Percentiles rank a stretch among this genome's conserved stretches.
phyloP scores from a whole-genome alignment of 1,140 invertebrate genomes.

The Zeugodacus cucurbitae region DNA sequence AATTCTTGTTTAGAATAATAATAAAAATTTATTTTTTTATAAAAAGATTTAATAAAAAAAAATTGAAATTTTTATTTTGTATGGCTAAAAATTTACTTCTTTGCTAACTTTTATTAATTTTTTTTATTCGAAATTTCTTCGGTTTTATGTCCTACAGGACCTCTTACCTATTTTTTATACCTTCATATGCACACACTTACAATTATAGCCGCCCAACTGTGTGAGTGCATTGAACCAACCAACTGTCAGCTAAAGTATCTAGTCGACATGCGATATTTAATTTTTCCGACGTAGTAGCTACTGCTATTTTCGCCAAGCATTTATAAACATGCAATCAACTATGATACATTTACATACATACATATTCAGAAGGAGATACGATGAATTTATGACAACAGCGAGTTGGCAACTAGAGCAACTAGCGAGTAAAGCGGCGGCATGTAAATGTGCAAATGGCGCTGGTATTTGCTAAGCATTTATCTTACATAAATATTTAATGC shows the following conservation, averaged over 20 bases:
- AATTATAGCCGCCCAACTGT: background rate
- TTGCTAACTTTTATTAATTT: no score
- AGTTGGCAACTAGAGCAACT: constrained; percentile 1
- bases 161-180: background rate
- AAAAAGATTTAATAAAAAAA: no score
- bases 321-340: constrained; percentile 10
- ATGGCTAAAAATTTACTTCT: no score
- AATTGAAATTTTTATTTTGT: no score
- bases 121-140: no score
- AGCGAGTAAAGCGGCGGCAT: background rate
- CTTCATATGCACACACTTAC: background rate
- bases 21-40: no score
- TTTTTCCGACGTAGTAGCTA: background rate
- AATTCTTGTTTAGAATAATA: no score
- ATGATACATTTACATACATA: background rate
- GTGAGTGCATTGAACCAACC: constrained; percentile 35
- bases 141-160: no score
- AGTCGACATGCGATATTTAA: constrained; percentile 34
- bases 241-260: background rate
- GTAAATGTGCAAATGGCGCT: background rate
- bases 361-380: background rate
- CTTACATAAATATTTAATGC: constrained; percentile 25
- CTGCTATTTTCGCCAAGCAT: background rate
- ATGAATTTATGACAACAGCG: background rate
- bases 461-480: constrained; percentile 25